Base-by-base conservation (phyloP, 30 jellyfish, hydroid and myxozoan genomes). In the Aurelia aurita region DNA sequence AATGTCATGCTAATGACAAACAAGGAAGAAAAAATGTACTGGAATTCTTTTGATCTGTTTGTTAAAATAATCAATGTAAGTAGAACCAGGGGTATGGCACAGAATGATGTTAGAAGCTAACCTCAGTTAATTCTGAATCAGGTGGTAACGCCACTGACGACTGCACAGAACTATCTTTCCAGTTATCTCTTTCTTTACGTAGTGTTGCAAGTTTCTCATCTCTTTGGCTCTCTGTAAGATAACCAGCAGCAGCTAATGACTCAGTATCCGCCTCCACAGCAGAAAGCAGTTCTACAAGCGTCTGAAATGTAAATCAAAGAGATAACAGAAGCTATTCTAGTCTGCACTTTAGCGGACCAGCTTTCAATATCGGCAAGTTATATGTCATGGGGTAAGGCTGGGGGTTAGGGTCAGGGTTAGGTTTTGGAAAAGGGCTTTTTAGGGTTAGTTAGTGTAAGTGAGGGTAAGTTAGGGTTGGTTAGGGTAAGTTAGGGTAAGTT, bases 91-190 rank as follows among this genome's bases (percentile, higher is more conserved):
- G 26, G 86, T 15, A 3, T 29, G 20, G 63, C 31, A 0, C 2
- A 13, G 18, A 16, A 44, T 27, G 5, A 60, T 15, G 64, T 3
- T 0, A 29, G 46, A 65, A 34, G 12, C 53, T 5, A 20, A 91
- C 98, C 96, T 91, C 94, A 19, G 89, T 84, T 44, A 85, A 47
- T 60, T 49, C 80, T 2, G 69, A 21, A 9, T 85, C 95, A 1
- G 90, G 90, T 0, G 93, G 96, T 62, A 55, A 72, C 7, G 69
- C 70, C 43, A 32, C 35, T 0, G 92, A 68, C 15, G 71, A 75
- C 31, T 58, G 77, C 54, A 60, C 14, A 14, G 96, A 64, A 16
- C 46, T 34, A 5, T 86, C 77, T 29, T 83, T 87, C 89, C 84
- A 72, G 25, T 49, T 53, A n/a, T 92, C 89, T 80, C 98, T 80